These are phyloP conservation scores for Aphelenchoides avenae DNA, from an alignment of 1,140 invertebrate genomes.

Conservation along the genomic window DNA sequence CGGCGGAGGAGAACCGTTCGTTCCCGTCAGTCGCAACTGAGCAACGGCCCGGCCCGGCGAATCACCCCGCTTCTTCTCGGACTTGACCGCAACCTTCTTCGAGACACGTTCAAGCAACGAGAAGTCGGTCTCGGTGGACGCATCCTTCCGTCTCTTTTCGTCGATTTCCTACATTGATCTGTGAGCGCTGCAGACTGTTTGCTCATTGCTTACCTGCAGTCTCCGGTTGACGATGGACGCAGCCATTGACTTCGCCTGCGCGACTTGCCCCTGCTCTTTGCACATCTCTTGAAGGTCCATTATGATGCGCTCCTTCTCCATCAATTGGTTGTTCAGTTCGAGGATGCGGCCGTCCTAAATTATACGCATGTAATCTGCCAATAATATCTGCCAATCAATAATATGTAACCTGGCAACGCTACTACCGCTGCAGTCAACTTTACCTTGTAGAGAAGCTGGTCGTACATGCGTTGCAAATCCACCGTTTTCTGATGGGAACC, in stretches of 20 bases:
- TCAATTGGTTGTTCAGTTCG: conserved; percentile 63
- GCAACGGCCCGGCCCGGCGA: conserved; percentile 42
- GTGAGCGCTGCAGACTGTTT: not conserved
- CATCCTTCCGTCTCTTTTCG: conserved; percentile 18
- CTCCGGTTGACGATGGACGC: conserved; percentile 40
- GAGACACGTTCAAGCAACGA: not conserved
- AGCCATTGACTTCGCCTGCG: conserved; percentile 65
- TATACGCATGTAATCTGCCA: too few species aligned
- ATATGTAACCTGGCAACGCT: too few species aligned
- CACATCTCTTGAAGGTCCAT: conserved; percentile 70
- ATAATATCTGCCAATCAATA: too few species aligned
- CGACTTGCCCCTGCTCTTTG: conserved; percentile 78
- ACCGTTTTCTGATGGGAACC: conserved; percentile 29
- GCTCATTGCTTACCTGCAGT: conserved; percentile 13
- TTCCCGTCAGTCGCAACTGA: conserved; percentile 27
- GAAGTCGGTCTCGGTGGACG: conserved; percentile 32
- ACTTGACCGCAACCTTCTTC: not conserved
- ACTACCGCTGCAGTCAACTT: too few species aligned
- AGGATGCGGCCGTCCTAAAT: conserved; percentile 64
- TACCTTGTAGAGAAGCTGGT: conserved; percentile 64
- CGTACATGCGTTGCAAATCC: conserved; percentile 62
- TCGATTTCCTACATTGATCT: conserved; percentile 27
- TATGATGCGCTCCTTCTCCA: conserved; percentile 62
- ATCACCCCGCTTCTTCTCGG: conserved; percentile 11
- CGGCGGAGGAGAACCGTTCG: conserved; percentile 34